These are phyloP conservation scores for Rousettus madagascariensis DNA, from an alignment of 2,797 vertebrate genomes.

Conservation along the genomic window DNA sequence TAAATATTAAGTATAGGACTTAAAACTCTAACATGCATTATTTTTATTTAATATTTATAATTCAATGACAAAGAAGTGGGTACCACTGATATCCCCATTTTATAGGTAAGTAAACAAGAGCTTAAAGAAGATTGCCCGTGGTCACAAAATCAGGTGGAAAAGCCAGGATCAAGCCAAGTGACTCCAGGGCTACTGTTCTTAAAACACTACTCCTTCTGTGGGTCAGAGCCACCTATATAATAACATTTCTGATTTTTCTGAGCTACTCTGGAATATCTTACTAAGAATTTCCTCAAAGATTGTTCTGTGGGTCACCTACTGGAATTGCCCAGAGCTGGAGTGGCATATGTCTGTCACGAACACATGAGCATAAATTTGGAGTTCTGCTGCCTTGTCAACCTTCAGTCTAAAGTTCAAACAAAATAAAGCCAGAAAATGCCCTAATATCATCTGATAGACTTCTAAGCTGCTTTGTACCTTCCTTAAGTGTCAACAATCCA, in stretches of 20 bases:
- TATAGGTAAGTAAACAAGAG: not conserved
- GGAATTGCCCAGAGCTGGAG: not conserved
- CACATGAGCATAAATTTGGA: not conserved
- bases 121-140: not conserved
- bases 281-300: not conserved
- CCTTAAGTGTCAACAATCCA: constrained; percentile 34
- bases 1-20: not conserved
- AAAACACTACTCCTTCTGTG: not conserved
- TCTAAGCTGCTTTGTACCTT: not conserved
- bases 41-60: not conserved
- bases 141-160: not conserved
- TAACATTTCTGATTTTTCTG: not conserved
- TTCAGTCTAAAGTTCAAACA: constrained; percentile 36
- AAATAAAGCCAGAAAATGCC: not conserved
- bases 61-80: not conserved
- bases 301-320: not conserved
- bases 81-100: not conserved
- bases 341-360: not conserved
- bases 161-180: not conserved
- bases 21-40: not conserved
- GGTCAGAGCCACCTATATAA: not conserved
- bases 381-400: not conserved
- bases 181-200: not conserved
- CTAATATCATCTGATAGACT: not conserved
- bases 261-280: not conserved